A percentile compares a stretch with the other conserved stretches of the same genome.
phyloP scores from a whole-genome alignment of 2,113 vertebrate species.

The Dendropsophus ebraccatus region DNA sequence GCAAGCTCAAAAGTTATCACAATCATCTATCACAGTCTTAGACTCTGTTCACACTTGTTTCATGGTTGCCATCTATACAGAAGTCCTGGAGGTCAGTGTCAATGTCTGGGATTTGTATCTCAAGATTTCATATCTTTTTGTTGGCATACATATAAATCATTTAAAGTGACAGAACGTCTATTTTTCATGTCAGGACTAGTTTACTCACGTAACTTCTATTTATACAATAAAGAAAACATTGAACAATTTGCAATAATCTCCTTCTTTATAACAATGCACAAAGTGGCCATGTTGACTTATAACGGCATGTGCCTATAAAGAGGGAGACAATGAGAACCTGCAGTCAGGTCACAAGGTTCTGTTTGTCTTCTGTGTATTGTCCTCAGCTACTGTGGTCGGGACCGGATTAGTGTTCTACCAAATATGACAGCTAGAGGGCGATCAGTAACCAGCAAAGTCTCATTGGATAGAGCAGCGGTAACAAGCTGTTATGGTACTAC shows the following conservation, averaged over 20 bases:
- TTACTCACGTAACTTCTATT: background rate
- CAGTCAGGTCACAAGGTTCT: background rate
- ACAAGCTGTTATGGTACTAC: background rate
- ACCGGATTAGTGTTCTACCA: background rate
- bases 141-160: background rate
- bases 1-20: too few relatives aligned
- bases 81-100: too few relatives aligned
- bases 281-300: background rate
- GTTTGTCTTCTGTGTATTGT: conserved; percentile 10
- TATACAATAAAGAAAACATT: background rate
- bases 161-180: background rate
- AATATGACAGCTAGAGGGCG: background rate
- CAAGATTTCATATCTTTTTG: background rate
- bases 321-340: background rate
- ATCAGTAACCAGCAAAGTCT: background rate
- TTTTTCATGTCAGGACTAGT: background rate
- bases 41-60: too few relatives aligned
- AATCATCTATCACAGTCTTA: too few relatives aligned
- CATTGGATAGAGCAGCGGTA: background rate
- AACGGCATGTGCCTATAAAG: conserved; percentile 25
- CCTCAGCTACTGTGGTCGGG: background rate
- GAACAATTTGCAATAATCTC: background rate
- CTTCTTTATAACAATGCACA: conserved; percentile 1
- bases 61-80: too few relatives aligned
- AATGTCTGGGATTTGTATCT: too few relatives aligned